A percentile compares a stretch with the other conserved stretches of the same genome.
These are phyloP conservation scores for Pluvianellus socialis DNA, from an alignment of 2,113 vertebrate species.

Conservation along the genomic window DNA sequence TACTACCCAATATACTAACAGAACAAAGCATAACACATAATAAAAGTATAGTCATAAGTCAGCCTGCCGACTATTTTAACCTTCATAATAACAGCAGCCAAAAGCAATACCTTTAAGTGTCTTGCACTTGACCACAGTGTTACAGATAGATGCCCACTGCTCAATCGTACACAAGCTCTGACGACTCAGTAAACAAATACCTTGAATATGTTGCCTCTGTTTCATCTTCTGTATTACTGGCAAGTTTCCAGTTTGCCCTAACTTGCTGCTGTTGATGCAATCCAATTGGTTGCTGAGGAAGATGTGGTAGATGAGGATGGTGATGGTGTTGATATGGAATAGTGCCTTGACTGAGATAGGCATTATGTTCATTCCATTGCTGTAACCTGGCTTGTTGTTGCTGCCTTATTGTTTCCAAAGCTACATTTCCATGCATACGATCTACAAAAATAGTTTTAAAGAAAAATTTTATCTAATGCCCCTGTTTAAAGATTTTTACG, in stretches of 20 bases:
- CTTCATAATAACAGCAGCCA: slow-evolving; percentile 28
- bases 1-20: slow-evolving; percentile 38
- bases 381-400: slow-evolving; percentile 88
- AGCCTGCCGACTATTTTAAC: slow-evolving; percentile 12
- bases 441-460: slow-evolving; percentile 71
- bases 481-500: slow-evolving; percentile 33
- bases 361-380: slow-evolving; percentile 91
- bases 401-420: slow-evolving; percentile 90
- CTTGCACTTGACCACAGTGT: slow-evolving; percentile 38
- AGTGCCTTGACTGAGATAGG: slow-evolving; percentile 85
- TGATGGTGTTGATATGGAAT: slow-evolving; percentile 87
- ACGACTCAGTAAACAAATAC: slow-evolving; percentile 71
- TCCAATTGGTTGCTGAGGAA: slow-evolving; percentile 87
- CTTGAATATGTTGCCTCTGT: slow-evolving; percentile 85
- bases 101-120: slow-evolving; percentile 24
- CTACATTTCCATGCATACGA: slow-evolving; percentile 83
- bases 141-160: slow-evolving; percentile 39
- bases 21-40: slow-evolving; percentile 45
- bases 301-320: slow-evolving; percentile 86
- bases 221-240: slow-evolving; percentile 86
- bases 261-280: slow-evolving; percentile 89
- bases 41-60: slow-evolving; percentile 28
- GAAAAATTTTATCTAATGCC: slow-evolving; percentile 28
- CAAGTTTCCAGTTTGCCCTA: slow-evolving; percentile 89
- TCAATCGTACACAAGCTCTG: slow-evolving; percentile 12